Evolutionary conservation across 2,797 vertebrate species (phyloP).

Genomic region (Eurystomus glaucurus): DNA sequence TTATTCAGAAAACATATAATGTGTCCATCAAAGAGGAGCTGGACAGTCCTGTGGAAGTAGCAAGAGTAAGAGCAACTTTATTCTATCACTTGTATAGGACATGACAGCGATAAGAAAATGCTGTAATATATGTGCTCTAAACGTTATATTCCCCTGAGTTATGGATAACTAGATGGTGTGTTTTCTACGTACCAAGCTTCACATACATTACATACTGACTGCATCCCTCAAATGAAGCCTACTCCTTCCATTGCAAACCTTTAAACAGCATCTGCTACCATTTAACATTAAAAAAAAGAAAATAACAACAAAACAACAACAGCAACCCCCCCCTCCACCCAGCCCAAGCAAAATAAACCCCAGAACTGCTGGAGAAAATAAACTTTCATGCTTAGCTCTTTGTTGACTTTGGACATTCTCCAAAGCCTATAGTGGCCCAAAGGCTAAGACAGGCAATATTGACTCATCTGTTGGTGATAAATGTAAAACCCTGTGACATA

Average conservation of each 20-base stretch:
- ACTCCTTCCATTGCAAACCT: not conserved
- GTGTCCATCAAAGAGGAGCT: slow-evolving; percentile 81
- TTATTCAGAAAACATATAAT: slow-evolving; percentile 71
- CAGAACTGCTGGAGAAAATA: not conserved
- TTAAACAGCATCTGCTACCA: not conserved
- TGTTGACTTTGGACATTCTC: not conserved
- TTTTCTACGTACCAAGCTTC: not conserved
- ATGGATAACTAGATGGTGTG: not conserved
- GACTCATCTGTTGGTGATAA: not conserved
- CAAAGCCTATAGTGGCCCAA: not conserved
- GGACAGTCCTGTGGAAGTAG: slow-evolving; percentile 55
- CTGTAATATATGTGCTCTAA: not conserved
- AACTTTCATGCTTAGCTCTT: not conserved
- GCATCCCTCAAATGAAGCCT: not conserved
- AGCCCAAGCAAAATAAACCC: not conserved
- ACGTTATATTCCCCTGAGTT: not conserved
- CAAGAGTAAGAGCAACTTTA: slow-evolving; percentile 71
- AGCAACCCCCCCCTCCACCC: accelerated
- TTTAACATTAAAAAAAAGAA: not conserved
- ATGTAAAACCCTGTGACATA: not conserved
- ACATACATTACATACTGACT: too few relatives aligned
- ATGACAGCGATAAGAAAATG: not conserved
- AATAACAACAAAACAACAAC: not conserved
- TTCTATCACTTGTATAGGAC: not conserved
- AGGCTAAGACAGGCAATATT: not conserved